phyloP scores from a whole-genome alignment of 2,888 invertebrate genomes.

The Candidula unifasciata region DNA sequence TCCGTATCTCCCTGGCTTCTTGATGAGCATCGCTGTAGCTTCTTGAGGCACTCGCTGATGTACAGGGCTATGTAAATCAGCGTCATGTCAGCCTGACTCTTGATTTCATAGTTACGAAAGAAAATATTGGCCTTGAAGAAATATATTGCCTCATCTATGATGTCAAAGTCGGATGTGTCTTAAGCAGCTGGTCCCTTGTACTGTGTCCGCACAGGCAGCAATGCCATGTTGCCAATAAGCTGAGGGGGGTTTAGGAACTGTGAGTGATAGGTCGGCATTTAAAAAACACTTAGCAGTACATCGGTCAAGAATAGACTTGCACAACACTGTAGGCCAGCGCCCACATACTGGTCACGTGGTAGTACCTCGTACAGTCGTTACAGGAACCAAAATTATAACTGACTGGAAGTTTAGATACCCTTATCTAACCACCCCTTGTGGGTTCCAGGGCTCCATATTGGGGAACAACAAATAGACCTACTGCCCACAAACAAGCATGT shows the following conservation, averaged over 20 bases:
- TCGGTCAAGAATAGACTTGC: too few species aligned
- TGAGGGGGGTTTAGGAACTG: constrained; percentile 86
- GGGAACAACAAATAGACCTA: too few species aligned
- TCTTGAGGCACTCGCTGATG: constrained; percentile 97
- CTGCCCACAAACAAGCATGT: too few species aligned
- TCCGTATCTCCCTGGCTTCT: constrained; percentile 91
- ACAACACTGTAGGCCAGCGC: too few species aligned
- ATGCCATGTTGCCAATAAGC: constrained; percentile 92
- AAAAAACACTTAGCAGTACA: too few species aligned
- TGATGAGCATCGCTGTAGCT: constrained; percentile 92
- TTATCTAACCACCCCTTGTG: too few species aligned
- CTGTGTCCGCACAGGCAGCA: constrained; percentile 92
- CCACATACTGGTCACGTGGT: too few species aligned
- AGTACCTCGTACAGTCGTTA: too few species aligned
- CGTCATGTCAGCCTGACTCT: constrained; percentile 81
- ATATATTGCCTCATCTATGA: constrained; percentile 97
- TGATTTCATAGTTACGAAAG: constrained; percentile 98
- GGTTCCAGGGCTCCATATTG: too few species aligned
- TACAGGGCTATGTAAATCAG: constrained; percentile 98
- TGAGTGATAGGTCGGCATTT: constrained; percentile 94
- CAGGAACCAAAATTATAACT: too few species aligned
- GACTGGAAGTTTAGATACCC: too few species aligned
- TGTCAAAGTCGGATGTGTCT: constrained; percentile 86
- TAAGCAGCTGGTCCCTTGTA: constrained; percentile 93
- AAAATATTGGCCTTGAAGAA: constrained; percentile 99